Conservation (phyloP, 2,888 invertebrate species). For the Aleiodes testaceus region DNA sequence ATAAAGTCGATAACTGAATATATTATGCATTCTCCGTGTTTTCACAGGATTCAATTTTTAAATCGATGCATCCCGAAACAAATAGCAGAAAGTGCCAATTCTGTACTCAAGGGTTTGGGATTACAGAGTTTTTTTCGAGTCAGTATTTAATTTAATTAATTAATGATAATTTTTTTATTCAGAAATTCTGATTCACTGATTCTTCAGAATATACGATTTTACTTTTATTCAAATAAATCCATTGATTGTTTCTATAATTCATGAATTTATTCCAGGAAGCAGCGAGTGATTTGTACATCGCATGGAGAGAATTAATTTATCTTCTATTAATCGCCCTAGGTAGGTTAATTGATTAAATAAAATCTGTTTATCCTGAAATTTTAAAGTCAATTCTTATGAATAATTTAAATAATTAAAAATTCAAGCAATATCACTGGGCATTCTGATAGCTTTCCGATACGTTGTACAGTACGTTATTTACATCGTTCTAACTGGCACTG, state of each 20-base stretch:
- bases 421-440: conserved; percentile 75
- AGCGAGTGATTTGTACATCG: conserved; percentile 76
- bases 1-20: conserved; percentile 1
- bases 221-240: neutral
- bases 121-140: conserved; percentile 75
- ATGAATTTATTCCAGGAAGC: conserved; percentile 74
- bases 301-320: conserved; percentile 77
- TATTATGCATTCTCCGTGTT: neutral
- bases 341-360: conserved; percentile 59
- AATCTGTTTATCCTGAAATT: neutral
- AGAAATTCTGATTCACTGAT: no score
- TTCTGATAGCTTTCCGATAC: conserved; percentile 76
- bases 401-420: conserved; percentile 16
- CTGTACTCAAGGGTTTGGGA: conserved; percentile 74
- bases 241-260: conserved; percentile 18
- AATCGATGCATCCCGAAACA: conserved; percentile 75
- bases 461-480: conserved; percentile 78
- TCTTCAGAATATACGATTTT: no score
- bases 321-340: conserved; percentile 77
- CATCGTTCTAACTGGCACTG: conserved; percentile 76
- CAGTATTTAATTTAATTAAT: conserved; percentile 50
- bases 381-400: conserved; percentile 10
- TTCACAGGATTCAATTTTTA: conserved; percentile 73
- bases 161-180: conserved; percentile 15
- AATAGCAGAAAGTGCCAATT: conserved; percentile 68